Evolutionary conservation across 2,797 vertebrate species (phyloP), one percentile per base, ranked within the genome.

Genomic region (Rhinatrema bivittatum): DNA sequence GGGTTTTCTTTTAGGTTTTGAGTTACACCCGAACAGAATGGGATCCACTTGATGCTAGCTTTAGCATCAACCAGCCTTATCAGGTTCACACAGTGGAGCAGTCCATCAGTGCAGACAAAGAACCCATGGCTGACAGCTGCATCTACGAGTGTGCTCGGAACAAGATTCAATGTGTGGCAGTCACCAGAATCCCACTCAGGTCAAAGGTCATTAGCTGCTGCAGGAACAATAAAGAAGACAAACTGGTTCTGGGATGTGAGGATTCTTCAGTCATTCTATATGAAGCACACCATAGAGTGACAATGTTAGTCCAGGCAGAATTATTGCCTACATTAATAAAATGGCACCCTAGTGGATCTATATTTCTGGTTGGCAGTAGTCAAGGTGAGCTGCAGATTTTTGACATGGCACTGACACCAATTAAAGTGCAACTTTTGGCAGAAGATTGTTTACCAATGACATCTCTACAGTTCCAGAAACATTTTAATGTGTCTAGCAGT

Each of bases 311-410:
- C 38, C 76, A 80, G 27, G 86, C 89, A 42, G 78, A 89, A 14
- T 48, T 92, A 50, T 49, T 84, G 16, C 91, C 93, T 17, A 46
- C 65, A 5, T 61, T 87, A 10, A 54, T 93, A 4, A 72, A 79
- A 43, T 98, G 85, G 85, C 94, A 99, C 65, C 93, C 94, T 8
- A 74, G 74, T 1, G 93, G 84, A 16, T 84, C 84, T 7, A 6
- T 91, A 61, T 69, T 89, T 13, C 7, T 89, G 50, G 76, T 72
- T 10, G 88, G 87, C 18, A 89, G 85, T 40, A 84, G 76, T 31
- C 90, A 93, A 61, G 91, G 89, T 10, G 93, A 96, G 51, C 61
- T 99, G 46, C 85, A 93, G 54, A 76, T 88, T 63, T 95, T 94
- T 56, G 93, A 99, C 71, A 79, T 79, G 1, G 90, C 88, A 2